A percentile compares a stretch with the other conserved stretches of the same genome.
These are phyloP conservation scores for Rhabdornis inornatus DNA, from an alignment of 2,113 vertebrate species.

Conservation along the genomic window DNA sequence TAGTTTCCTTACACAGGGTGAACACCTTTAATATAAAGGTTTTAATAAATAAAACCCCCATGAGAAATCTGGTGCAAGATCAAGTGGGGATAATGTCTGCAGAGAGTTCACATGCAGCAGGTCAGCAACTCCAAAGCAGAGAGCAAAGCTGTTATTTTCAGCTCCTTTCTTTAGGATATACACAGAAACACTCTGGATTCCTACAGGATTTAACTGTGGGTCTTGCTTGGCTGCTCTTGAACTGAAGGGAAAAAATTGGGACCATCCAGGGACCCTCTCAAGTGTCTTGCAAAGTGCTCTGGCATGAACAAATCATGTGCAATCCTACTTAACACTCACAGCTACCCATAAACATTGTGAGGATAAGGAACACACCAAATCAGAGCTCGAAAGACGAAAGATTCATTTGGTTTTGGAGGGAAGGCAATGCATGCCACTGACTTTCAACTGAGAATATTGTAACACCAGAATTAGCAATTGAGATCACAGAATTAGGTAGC, in stretches of 20 bases:
- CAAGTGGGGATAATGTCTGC: neutral
- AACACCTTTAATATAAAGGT: neutral
- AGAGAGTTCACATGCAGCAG: neutral
- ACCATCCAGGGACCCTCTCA: neutral
- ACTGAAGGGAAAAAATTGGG: neutral
- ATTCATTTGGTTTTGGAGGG: neutral
- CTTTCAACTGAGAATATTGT: neutral
- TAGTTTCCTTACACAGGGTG: neutral
- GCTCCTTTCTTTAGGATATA: neutral
- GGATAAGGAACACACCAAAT: neutral
- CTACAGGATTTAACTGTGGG: neutral
- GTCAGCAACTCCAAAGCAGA: neutral
- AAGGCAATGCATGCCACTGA: neutral
- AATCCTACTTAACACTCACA: neutral
- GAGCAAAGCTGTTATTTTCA: neutral
- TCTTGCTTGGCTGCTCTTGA: neutral
- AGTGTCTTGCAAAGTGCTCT: neutral
- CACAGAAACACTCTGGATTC: neutral
- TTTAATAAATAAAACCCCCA: neutral
- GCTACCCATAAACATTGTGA: neutral
- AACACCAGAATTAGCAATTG: neutral
- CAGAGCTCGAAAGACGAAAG: neutral
- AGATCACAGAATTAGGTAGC: neutral
- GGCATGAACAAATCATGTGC: neutral
- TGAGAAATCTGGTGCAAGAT: neutral